These are phyloP conservation scores for Spinibarbus caldwelli DNA, from an alignment of 2,797 vertebrate species.

Conservation along the genomic window DNA sequence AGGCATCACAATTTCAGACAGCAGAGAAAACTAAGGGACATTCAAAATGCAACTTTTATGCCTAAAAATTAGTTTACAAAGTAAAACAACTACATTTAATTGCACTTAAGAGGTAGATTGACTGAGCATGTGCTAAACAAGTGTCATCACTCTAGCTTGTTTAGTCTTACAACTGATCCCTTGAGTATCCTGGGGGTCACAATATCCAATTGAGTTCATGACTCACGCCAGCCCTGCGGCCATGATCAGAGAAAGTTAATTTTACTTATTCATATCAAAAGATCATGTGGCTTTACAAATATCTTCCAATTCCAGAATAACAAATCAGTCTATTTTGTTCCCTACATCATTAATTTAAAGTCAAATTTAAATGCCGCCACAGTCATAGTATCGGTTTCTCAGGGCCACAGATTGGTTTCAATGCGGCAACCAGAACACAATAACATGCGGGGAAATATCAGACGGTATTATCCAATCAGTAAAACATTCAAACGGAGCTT, in stretches of 20 bases:
- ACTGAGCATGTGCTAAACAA: neutral
- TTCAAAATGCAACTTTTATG: neutral
- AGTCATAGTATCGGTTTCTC: conserved; percentile 69
- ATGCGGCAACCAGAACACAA: conserved; percentile 47
- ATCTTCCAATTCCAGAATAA: conserved; percentile 62
- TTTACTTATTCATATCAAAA: conserved; percentile 73
- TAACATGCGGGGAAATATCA: conserved; percentile 40
- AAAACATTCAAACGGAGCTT: conserved; percentile 31
- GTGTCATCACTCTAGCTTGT: neutral
- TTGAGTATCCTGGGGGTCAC: neutral
- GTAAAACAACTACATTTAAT: neutral
- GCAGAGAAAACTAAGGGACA: neutral
- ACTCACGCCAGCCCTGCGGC: neutral
- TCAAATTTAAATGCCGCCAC: conserved; percentile 72
- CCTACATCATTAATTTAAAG: conserved; percentile 79
- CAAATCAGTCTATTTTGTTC: conserved; percentile 80
- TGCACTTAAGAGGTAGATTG: neutral
- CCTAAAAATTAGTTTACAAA: neutral
- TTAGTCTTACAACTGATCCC: conserved; percentile 2
- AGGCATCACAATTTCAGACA: neutral
- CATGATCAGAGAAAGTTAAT: conserved; percentile 55
- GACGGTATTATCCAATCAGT: conserved; percentile 12
- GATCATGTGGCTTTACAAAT: conserved; percentile 61
- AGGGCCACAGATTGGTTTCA: conserved; percentile 66
- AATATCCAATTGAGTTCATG: neutral